A percentile compares a stretch with the other conserved stretches of the same genome.
phyloP scores from a whole-genome alignment of 2,113 vertebrate species.

The Dasypus novemcinctus region DNA sequence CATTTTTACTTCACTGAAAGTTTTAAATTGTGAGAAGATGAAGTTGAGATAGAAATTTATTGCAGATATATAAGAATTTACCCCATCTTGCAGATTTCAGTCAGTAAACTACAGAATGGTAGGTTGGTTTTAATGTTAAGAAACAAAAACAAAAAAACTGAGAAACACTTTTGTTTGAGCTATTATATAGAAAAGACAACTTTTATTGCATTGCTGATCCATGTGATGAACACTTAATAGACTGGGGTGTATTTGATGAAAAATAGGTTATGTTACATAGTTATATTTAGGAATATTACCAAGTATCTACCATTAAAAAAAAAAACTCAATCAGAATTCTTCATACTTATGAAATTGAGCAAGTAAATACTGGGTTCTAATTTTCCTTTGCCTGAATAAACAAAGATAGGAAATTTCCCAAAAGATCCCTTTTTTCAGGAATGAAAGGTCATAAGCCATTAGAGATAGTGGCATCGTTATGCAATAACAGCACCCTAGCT shows the following conservation, averaged over 20 bases:
- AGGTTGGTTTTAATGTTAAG: background rate
- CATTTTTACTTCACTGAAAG: slow-evolving; percentile 50
- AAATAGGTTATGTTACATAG: background rate
- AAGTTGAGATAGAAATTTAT: slow-evolving; percentile 28
- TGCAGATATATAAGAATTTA: background rate
- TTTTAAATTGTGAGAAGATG: slow-evolving; percentile 54
- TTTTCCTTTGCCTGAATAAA: slow-evolving; percentile 57
- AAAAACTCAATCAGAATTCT: slow-evolving; percentile 18
- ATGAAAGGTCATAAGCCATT: slow-evolving; percentile 60
- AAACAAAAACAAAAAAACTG: background rate
- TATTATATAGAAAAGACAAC: slow-evolving; percentile 30
- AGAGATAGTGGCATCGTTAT: slow-evolving; percentile 33
- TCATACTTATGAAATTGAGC: slow-evolving; percentile 13
- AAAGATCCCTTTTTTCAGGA: slow-evolving; percentile 49
- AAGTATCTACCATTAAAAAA: background rate
- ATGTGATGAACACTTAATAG: background rate
- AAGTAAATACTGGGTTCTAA: slow-evolving; percentile 33
- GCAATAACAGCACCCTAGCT: background rate
- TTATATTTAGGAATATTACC: slow-evolving; percentile 4
- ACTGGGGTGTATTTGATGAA: background rate
- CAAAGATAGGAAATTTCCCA: slow-evolving; percentile 46
- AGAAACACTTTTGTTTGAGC: slow-evolving; percentile 35
- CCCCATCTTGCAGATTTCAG: slow-evolving; percentile 17
- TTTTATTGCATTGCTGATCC: background rate
- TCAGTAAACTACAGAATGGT: slow-evolving; percentile 28